phyloP scores from a whole-genome alignment of 2,797 vertebrate species.

The Crossoptilon crossoptilon region DNA sequence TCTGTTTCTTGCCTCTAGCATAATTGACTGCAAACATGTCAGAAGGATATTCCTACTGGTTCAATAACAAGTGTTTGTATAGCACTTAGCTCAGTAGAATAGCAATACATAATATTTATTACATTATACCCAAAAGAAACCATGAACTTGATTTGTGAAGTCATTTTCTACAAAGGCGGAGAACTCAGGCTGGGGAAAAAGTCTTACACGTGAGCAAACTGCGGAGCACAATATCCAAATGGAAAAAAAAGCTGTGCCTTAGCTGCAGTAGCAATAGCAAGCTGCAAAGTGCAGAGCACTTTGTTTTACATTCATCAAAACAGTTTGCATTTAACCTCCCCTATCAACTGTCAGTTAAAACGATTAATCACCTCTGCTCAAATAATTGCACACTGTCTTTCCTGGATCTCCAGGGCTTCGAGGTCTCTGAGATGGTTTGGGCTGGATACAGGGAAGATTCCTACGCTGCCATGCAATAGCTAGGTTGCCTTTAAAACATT shows the following conservation, averaged over 20 bases:
- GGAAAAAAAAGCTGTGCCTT: background rate
- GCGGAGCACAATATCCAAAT: background rate
- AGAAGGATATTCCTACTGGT: background rate
- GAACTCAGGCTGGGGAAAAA: background rate
- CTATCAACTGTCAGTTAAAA: background rate
- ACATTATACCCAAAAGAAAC: background rate
- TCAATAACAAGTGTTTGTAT: background rate
- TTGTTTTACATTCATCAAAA: background rate
- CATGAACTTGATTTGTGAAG: background rate
- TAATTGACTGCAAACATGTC: background rate
- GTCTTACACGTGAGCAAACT: background rate
- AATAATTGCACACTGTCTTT: background rate
- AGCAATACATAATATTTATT: background rate
- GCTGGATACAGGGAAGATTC: background rate
- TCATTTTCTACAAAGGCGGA: background rate
- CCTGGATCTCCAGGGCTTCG: background rate
- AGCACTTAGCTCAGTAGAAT: background rate
- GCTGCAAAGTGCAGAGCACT: background rate
- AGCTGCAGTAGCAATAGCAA: background rate
- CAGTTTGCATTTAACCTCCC: slow-evolving; percentile 16
- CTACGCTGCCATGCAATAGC: background rate
- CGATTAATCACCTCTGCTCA: slow-evolving; percentile 19
- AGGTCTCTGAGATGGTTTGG: background rate
- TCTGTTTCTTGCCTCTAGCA: background rate
- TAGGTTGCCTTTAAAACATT: background rate